Conservation (phyloP, 2,888 invertebrate genomes). For the Trichopria drosophilae region DNA sequence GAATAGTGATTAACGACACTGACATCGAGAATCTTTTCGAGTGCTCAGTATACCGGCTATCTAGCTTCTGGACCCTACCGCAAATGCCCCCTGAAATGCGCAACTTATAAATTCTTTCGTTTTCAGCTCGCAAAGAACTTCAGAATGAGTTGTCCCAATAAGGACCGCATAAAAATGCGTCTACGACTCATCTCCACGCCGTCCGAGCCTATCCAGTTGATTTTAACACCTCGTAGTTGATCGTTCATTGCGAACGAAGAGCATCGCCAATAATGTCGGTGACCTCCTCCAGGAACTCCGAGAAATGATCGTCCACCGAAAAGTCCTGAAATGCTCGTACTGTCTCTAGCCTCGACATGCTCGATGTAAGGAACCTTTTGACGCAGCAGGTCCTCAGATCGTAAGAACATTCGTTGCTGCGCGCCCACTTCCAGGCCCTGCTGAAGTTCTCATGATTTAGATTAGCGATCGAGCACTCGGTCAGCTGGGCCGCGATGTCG, state of each 20-base stretch:
- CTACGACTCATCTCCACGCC: slow-evolving; percentile 68
- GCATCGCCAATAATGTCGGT: slow-evolving; percentile 40
- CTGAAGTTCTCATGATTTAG: slow-evolving; percentile 47
- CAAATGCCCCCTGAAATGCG: no score
- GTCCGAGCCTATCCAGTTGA: slow-evolving; percentile 60
- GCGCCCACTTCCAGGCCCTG: slow-evolving; percentile 53
- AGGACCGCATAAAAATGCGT: slow-evolving; percentile 61
- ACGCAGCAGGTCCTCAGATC: slow-evolving; percentile 50
- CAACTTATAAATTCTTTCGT: slow-evolving; percentile 14
- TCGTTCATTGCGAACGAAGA: slow-evolving; percentile 20
- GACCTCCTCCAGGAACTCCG: slow-evolving; percentile 49
- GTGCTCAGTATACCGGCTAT: no score
- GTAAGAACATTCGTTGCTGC: slow-evolving; percentile 43
- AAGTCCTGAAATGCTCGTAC: slow-evolving; percentile 49
- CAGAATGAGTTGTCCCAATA: slow-evolving; percentile 61
- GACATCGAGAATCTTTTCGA: no score
- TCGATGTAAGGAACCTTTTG: slow-evolving; percentile 47
- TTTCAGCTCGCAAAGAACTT: slow-evolving; percentile 63
- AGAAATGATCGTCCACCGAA: slow-evolving; percentile 38
- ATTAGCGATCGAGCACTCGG: slow-evolving; percentile 46
- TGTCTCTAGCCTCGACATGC: slow-evolving; percentile 44
- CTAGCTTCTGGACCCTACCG: no score
- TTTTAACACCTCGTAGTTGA: slow-evolving; percentile 12
- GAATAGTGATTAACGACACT: no score
- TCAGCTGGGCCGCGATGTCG: slow-evolving; percentile 45